Evolutionary conservation across 2,888 invertebrate genomes (phyloP).

Genomic region (Erannis defoliaria): DNA sequence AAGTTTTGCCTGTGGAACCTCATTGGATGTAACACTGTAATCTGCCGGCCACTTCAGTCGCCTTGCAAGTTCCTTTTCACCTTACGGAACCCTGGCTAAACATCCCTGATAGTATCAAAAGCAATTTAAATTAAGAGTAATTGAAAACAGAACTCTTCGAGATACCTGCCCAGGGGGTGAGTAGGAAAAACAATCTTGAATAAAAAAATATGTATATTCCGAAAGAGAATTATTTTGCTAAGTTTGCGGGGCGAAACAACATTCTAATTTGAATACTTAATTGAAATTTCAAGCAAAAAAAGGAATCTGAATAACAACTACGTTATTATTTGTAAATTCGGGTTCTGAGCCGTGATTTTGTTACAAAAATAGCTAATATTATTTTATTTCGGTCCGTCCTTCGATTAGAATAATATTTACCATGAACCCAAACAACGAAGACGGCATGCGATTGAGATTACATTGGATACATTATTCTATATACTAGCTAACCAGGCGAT

Average conservation of each 20-base stretch:
- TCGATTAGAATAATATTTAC: too few species aligned
- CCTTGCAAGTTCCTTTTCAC: neutral
- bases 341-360: neutral
- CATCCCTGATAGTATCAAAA: slow-evolving; percentile 7
- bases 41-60: neutral
- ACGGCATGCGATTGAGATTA: too few species aligned
- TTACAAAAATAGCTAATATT: too few species aligned
- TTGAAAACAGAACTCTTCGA: slow-evolving; percentile 13
- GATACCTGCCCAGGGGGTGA: slow-evolving; percentile 12
- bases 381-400: too few species aligned
- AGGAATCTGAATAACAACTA: neutral
- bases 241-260: slow-evolving; percentile 12
- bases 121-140: slow-evolving; percentile 18
- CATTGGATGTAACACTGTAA: neutral
- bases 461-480: too few species aligned
- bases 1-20: too few species aligned
- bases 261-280: slow-evolving; percentile 15
- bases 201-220: slow-evolving; percentile 11
- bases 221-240: slow-evolving; percentile 11
- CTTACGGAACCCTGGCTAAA: neutral
- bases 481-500: too few species aligned
- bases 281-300: slow-evolving; percentile 1
- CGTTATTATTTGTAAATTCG: neutral
- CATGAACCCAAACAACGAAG: too few species aligned
- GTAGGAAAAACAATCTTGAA: slow-evolving; percentile 14